These are phyloP conservation scores for Brachionus plicatilis DNA, from an alignment of 1,140 invertebrate genomes.

Conservation along the genomic window DNA sequence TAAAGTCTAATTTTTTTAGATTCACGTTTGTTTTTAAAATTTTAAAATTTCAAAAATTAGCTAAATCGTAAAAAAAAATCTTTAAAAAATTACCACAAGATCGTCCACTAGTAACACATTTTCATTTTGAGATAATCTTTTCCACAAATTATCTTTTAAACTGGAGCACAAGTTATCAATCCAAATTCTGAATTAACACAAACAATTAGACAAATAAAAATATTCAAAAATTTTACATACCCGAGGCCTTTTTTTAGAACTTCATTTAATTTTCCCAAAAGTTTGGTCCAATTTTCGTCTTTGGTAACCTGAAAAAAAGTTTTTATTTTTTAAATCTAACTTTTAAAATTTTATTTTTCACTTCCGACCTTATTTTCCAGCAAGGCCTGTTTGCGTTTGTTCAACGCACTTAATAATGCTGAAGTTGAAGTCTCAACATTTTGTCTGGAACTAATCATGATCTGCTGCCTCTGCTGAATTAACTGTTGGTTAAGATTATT, in stretches of 20 bases:
- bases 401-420: background rate
- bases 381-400: background rate
- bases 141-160: background rate
- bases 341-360: background rate
- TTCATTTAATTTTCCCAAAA: background rate
- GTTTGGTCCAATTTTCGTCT: slow-evolving; percentile 25
- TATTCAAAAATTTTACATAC: background rate
- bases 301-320: background rate
- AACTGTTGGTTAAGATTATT: slow-evolving; percentile 25
- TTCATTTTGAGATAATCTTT: background rate
- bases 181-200: background rate
- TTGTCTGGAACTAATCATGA: background rate
- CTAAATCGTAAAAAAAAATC: no score
- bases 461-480: slow-evolving; percentile 9
- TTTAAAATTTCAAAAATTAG: no score
- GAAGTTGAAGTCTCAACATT: background rate
- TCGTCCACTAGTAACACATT: background rate
- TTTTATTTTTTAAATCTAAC: background rate
- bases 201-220: background rate
- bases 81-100: background rate
- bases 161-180: background rate
- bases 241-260: background rate
- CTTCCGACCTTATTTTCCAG: background rate
- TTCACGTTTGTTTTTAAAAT: background rate
- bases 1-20: background rate